Conservation (phyloP, 2,797 vertebrate species). For the Mycteria americana region DNA sequence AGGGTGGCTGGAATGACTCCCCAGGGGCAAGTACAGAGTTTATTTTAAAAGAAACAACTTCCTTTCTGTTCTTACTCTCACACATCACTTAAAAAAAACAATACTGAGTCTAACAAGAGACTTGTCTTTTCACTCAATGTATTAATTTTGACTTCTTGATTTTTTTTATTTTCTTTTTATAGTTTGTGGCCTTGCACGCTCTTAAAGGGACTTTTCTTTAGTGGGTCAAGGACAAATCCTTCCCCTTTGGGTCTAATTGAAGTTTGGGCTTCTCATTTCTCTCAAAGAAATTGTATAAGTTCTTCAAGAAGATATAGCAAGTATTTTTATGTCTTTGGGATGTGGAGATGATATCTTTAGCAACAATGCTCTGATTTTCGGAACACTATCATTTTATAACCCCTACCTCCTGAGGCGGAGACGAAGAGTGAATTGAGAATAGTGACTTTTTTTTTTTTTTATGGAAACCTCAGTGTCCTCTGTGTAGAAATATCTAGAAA, state of each 20-base stretch:
- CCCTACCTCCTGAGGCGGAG: background rate
- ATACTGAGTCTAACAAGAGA: background rate
- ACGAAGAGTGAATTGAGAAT: background rate
- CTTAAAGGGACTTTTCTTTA: background rate
- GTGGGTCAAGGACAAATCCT: background rate
- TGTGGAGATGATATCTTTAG: background rate
- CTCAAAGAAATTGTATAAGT: background rate
- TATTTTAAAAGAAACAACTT: background rate
- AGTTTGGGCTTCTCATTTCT: background rate
- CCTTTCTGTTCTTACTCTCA: background rate
- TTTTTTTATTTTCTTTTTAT: background rate
- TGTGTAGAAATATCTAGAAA: background rate
- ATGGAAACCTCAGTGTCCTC: background rate
- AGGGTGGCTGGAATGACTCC: background rate
- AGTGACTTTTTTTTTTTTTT: background rate
- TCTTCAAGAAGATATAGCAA: background rate
- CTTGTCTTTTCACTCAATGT: background rate
- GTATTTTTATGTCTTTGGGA: background rate
- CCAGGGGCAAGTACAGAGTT: background rate
- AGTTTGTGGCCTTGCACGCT: background rate
- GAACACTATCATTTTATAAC: background rate
- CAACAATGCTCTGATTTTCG: background rate
- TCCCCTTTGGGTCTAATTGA: background rate
- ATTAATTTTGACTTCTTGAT: background rate
- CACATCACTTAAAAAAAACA: rapidly evolving